A percentile compares a stretch with the other conserved stretches of the same genome.
Conservation (phyloP, 2,797 vertebrate genomes). For the Squalus acanthias region DNA sequence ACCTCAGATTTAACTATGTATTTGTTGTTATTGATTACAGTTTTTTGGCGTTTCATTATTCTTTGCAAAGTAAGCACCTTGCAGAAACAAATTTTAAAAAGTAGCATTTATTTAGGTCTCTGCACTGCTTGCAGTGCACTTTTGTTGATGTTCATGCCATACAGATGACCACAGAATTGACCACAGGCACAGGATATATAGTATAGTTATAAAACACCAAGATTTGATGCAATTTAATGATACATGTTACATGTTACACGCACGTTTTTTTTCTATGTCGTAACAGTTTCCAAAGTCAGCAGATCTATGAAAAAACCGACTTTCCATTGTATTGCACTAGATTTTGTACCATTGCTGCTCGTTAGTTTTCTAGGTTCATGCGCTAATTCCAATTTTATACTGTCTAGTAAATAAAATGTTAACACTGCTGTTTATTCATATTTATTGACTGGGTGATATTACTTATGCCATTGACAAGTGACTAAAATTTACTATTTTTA, state of each 20-base stretch:
- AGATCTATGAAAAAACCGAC: too few relatives aligned
- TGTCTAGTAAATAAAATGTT: not conserved
- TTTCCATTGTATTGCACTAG: not conserved
- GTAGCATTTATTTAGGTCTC: not conserved
- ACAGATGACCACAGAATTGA: not conserved
- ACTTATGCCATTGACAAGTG: not conserved
- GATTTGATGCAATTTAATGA: not conserved
- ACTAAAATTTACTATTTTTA: not conserved
- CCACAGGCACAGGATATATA: conserved; percentile 6
- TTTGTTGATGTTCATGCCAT: not conserved
- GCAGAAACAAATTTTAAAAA: not conserved
- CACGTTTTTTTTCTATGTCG: not conserved
- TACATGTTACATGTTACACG: not conserved
- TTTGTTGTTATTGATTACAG: conserved; percentile 1
- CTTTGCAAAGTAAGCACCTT: not conserved
- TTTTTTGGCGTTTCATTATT: not conserved
- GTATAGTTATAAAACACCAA: not conserved
- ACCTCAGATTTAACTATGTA: not conserved
- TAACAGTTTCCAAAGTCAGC: not conserved
- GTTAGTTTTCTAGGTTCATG: not conserved
- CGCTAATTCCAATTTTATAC: not conserved
- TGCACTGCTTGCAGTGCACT: not conserved
- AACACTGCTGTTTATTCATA: not conserved
- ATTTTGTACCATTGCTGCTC: not conserved
- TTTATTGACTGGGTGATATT: not conserved